Percentiles rank a stretch among this genome's conserved stretches.
Evolutionary conservation across 2,888 invertebrate genomes (phyloP).

Genomic region (Melieria picta): DNA sequence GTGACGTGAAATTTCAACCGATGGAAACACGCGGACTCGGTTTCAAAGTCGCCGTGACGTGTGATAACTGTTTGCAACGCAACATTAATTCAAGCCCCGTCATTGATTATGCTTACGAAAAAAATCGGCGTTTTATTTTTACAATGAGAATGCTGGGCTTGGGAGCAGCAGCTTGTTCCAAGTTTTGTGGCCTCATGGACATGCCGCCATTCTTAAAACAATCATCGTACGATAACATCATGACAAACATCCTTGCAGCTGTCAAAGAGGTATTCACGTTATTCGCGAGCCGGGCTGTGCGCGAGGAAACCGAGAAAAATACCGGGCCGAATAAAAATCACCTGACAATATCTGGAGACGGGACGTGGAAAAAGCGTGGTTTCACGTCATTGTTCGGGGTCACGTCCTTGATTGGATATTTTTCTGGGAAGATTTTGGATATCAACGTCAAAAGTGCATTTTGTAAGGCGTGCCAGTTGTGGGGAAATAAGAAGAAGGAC

Average conservation of each 20-base stretch:
- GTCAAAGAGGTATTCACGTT: neutral
- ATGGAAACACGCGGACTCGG: neutral
- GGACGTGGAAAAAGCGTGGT: constrained; percentile 20
- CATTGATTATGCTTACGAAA: constrained; percentile 3
- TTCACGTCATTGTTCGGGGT: constrained; percentile 18
- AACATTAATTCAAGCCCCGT: neutral
- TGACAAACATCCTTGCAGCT: neutral
- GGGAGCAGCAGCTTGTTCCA: constrained; percentile 7
- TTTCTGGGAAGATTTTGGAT: constrained; percentile 22
- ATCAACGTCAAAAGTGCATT: neutral
- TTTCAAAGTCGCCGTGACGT: constrained; percentile 1
- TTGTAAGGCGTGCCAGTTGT: neutral
- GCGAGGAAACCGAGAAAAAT: too few relatives aligned
- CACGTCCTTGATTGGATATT: constrained; percentile 16
- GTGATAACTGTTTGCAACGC: neutral
- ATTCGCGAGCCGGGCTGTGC: neutral
- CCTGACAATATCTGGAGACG: constrained; percentile 12
- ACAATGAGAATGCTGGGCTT: constrained; percentile 12
- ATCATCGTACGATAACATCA: neutral
- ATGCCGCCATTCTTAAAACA: constrained; percentile 4
- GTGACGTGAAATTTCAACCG: constrained; percentile 11
- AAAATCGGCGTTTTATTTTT: constrained; percentile 4
- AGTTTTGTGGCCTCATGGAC: constrained; percentile 13
- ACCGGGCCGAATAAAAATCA: too few relatives aligned
- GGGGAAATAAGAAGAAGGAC: neutral